These are phyloP conservation scores for Menura novaehollandiae DNA, from an alignment of 2,113 vertebrate genomes.

Conservation along the genomic window DNA sequence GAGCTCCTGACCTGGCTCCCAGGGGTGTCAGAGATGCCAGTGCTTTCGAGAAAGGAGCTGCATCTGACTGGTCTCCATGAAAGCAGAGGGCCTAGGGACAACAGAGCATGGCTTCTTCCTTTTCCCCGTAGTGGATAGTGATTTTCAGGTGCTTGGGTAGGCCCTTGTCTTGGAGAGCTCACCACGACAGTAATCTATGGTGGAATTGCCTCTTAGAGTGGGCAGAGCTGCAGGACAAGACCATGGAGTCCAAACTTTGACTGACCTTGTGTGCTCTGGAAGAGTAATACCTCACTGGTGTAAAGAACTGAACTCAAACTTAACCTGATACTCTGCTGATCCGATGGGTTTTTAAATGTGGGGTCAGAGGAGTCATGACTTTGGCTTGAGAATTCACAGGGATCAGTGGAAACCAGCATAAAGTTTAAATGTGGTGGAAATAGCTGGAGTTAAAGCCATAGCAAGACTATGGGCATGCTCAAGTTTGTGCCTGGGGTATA, in stretches of 20 bases:
- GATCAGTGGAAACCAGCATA: neutral
- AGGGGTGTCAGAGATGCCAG: no score
- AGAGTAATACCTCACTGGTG: neutral
- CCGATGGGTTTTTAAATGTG: neutral
- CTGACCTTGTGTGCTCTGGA: neutral
- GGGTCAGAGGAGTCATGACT: neutral
- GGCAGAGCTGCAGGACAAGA: neutral
- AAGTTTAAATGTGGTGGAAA: neutral
- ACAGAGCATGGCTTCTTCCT: neutral
- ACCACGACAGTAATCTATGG: neutral
- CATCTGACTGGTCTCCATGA: no score
- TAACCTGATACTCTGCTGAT: neutral
- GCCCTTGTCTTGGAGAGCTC: neutral
- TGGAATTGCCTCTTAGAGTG: rapidly evolving
- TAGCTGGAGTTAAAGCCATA: neutral
- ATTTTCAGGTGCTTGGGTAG: neutral
- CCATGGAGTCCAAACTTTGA: neutral
- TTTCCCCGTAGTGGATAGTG: neutral
- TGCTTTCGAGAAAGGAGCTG: neutral
- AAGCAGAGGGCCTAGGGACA: neutral
- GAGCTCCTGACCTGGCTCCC: neutral
- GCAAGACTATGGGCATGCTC: neutral
- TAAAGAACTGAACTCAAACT: neutral
- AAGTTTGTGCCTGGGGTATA: neutral
- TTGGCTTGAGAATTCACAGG: neutral